Evolutionary conservation across 2,888 invertebrate species (phyloP), one percentile per base, ranked within the genome.

Genomic region (Stenotaenia linearis): DNA sequence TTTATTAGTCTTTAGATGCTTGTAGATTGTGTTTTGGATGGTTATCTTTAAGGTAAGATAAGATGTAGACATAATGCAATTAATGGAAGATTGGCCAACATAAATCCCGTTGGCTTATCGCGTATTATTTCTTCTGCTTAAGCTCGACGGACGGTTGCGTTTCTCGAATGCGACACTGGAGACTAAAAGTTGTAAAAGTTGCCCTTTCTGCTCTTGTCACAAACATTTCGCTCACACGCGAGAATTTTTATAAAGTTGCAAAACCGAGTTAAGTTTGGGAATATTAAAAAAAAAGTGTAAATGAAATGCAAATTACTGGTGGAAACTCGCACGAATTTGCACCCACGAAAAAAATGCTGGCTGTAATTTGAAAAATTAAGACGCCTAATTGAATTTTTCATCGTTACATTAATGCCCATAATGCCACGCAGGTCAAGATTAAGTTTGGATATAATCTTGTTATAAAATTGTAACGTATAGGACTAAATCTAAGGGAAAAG

Each of bases 401-500:
- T 69, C 25, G 69, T 69, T n/a, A 69, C 69, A 69, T 69, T 69
- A 69, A 69, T 69, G 69, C 28, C 9, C 69, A 28, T 69, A 25
- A 15, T 28, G 69, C n/a, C 69, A 25, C 69, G 25, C 25, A 69
- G 69, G 69, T 69, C 69, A 69, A 69, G 69, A 69, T 69, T 69
- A 69, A 69, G 69, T n/a, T 28, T 25, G 69, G 12, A 25, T 69
- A 69, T 69, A 69, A 69, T 69, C 69, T 69, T 15, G 69, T 69
- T 69, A 69, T 69, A 69, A 69, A 69, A 69, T 69, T 69, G 69
- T 69, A 69, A 69, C n/a, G 69, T 69, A 69, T 69, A 69, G n/a
- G 69, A 69, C 69, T 28, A 69, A 69, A 69, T 69, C 28, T 69
- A 12, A 12, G 69, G 5, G 61, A 45, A n/a, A 32, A 15, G 25